A percentile compares a stretch with the other conserved stretches of the same genome.
Conservation (phyloP, 1,140 invertebrate genomes). For the Monomorium pharaonis region DNA sequence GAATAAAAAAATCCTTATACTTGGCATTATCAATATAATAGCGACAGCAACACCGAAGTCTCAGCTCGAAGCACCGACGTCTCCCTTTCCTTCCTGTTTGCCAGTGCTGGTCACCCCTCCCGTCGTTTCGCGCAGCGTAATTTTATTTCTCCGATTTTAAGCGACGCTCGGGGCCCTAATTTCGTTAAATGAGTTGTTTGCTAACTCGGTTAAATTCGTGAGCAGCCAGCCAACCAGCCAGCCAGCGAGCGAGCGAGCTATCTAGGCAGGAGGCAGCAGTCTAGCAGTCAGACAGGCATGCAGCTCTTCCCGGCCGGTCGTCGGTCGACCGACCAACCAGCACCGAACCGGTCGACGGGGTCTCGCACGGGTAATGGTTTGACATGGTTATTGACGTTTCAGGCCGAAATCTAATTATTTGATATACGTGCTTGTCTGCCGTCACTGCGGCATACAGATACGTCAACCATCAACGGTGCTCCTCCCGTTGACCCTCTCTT, state of each 20-base stretch:
- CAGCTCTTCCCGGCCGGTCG: constrained; percentile 54
- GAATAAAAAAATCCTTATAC: constrained; percentile 43
- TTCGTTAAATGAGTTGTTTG: constrained; percentile 85
- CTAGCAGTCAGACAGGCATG: constrained; percentile 64
- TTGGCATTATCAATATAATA: not conserved
- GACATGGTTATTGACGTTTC: constrained; percentile 85
- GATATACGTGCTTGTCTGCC: constrained; percentile 81
- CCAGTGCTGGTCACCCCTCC: constrained; percentile 50
- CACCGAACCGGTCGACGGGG: constrained; percentile 77
- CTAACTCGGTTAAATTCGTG: constrained; percentile 84
- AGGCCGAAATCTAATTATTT: constrained; percentile 84
- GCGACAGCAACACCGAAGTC: constrained; percentile 9
- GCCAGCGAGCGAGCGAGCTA: constrained; percentile 54
- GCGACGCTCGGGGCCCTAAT: constrained; percentile 82
- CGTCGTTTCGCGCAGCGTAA: constrained; percentile 74
- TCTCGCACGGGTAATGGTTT: constrained; percentile 82
- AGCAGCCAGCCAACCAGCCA: constrained; percentile 65
- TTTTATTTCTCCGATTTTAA: constrained; percentile 84
- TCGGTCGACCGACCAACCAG: constrained; percentile 63
- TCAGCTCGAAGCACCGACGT: constrained; percentile 48
- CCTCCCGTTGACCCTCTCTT: constrained; percentile 39
- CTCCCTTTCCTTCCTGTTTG: constrained; percentile 38
- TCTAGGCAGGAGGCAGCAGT: constrained; percentile 51
- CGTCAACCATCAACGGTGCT: constrained; percentile 73
- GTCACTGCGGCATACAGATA: constrained; percentile 71